These are phyloP conservation scores for Reinhardtius hippoglossoides DNA, from an alignment of 2,113 vertebrate species.

Conservation along the genomic window DNA sequence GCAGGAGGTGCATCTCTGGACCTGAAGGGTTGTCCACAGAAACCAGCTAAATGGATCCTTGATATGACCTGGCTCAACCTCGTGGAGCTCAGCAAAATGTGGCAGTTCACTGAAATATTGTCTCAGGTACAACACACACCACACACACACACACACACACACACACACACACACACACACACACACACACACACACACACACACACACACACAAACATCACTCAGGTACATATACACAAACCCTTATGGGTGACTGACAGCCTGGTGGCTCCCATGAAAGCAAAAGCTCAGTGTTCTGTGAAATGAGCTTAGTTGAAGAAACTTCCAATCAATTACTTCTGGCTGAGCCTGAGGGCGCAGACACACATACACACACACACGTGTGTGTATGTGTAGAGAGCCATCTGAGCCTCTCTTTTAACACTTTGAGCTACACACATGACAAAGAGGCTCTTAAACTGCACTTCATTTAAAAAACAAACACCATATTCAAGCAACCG, in stretches of 20 bases:
- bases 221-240: slow-evolving; percentile 46
- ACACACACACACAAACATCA: slow-evolving; percentile 22
- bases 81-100: slow-evolving; percentile 93
- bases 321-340: slow-evolving; percentile 65
- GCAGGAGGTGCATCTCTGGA: slow-evolving; percentile 95
- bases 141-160: not conserved
- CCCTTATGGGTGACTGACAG: slow-evolving; percentile 65
- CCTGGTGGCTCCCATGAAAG: slow-evolving; percentile 34
- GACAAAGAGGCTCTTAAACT: not conserved
- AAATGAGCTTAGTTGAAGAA: slow-evolving; percentile 72
- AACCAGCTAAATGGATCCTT: slow-evolving; percentile 94
- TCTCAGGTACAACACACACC: slow-evolving; percentile 83
- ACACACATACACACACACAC: slow-evolving; percentile 4
- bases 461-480: not conserved
- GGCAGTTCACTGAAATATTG: slow-evolving; percentile 92
- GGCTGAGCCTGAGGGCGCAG: slow-evolving; percentile 1
- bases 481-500: not conserved
- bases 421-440: not conserved
- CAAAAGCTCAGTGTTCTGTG: slow-evolving; percentile 65
- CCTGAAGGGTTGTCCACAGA: slow-evolving; percentile 92
- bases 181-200: slow-evolving; percentile 2
- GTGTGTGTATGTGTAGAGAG: not conserved
- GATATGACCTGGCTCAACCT: slow-evolving; percentile 98
- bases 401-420: not conserved
- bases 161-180: no score